Base-by-base conservation (phyloP, 1,140 invertebrate genomes). In the Drosophila triauraria region DNA sequence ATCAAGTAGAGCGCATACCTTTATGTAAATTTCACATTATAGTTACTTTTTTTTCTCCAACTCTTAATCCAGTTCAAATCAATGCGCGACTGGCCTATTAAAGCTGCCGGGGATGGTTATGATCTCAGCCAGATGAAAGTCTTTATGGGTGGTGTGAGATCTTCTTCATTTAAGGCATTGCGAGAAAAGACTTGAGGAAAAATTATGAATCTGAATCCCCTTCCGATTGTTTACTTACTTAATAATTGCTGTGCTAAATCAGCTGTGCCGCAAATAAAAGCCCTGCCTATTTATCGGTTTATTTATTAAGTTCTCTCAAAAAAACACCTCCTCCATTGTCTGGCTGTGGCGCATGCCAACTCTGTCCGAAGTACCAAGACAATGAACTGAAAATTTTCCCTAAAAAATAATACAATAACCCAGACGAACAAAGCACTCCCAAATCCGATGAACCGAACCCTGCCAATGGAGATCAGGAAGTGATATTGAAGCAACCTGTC, bases 11-110 rank as follows among this genome's bases (percentile, higher is more conserved):
- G 59, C 10, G 43, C 59, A 80, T 87, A 71, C 80, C 80, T 60
- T 88, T 87, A 87, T 87, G 84, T 74, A 75, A 87, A 87, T 87
- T 84, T 80, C 42, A 54, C 64, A 64, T 56, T 74, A 47, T 78
- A 78, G 77, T 70, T 84, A 75, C 82, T 78, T 78, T 77, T 75
- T 75, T 77, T 74, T 1, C 51, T 44, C 13, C 44, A 20, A 27
- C 12, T 9, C 35, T 54, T 88, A 84, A 88, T 83, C 83, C 84
- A 88, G 84, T 88, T 84, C 70, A 84, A 87, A 83, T 88, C 83
- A 59, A 80, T 78, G 64, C 59, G 63, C 47, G 47, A 64, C 46
- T 63, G 25, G 63, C 47, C 57, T 40, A 64, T 61, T 57, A 42
- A 60, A 51, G 27, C 25, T 44, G 30, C 42, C 13, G 48, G 63